These are phyloP conservation scores for Achatina immaculata DNA, from an alignment of 1,140 invertebrate genomes.

Conservation along the genomic window DNA sequence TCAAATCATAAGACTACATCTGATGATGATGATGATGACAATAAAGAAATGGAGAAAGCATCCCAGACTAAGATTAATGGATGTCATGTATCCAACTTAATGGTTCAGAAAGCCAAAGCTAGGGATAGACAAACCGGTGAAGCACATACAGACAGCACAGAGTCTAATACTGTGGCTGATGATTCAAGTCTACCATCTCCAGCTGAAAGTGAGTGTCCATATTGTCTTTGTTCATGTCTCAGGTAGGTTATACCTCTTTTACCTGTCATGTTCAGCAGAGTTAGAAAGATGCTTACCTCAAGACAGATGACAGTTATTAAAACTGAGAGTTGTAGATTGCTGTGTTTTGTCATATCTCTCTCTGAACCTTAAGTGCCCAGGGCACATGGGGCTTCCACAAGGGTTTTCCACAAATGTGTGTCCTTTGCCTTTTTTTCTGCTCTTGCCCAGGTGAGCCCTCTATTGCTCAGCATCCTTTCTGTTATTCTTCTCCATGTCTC, in stretches of 20 bases:
- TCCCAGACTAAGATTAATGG: neutral
- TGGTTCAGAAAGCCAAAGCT: neutral
- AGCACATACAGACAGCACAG: conserved; percentile 37
- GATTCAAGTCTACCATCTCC: conserved; percentile 57
- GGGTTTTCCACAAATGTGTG: no score
- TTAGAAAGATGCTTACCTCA: no score
- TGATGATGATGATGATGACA: conserved; percentile 35
- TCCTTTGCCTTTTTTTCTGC: no score
- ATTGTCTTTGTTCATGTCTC: neutral
- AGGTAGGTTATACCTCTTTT: neutral
- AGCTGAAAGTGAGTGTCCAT: conserved; percentile 45
- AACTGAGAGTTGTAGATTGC: no score
- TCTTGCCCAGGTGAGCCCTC: no score
- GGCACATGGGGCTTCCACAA: no score
- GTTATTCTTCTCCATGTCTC: no score
- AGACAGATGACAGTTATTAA: no score
- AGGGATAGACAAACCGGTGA: neutral
- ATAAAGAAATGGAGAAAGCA: neutral
- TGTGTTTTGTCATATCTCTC: no score
- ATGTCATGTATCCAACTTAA: neutral
- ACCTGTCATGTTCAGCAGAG: no score
- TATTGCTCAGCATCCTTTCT: no score
- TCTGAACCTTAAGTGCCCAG: no score
- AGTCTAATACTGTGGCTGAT: conserved; percentile 62
- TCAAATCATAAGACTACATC: conserved; percentile 49